Evolutionary conservation across 2,888 invertebrate genomes (phyloP).

Genomic region (Dolichopus griseipennis): DNA sequence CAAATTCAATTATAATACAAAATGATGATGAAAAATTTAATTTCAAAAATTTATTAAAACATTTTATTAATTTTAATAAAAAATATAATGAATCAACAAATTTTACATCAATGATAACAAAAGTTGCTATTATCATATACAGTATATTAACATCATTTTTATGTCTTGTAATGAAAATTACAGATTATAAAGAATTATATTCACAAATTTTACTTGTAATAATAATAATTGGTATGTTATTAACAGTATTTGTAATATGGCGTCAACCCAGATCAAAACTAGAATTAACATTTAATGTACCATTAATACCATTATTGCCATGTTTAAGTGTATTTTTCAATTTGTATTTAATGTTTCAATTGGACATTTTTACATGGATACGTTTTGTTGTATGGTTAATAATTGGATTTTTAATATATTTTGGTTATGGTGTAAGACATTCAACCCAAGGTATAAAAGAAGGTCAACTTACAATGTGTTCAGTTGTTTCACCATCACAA

Average conservation of each 20-base stretch:
- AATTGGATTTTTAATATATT: conserved; percentile 79
- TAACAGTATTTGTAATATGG: conserved; percentile 52
- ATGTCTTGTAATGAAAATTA: conserved; percentile 31
- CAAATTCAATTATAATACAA: conserved; percentile 31
- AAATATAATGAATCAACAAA: conserved; percentile 48
- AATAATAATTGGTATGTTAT: conserved; percentile 45
- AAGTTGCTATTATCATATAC: conserved; percentile 50
- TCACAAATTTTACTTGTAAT: conserved; percentile 40
- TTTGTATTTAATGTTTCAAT: conserved; percentile 81
- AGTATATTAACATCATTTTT: conserved; percentile 44
- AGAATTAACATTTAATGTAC: conserved; percentile 68
- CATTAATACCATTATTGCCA: conserved; percentile 76
- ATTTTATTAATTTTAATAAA: conserved; percentile 63
- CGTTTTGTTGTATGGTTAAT: conserved; percentile 77
- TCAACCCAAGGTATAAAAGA: conserved; percentile 52
- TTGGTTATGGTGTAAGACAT: conserved; percentile 71
- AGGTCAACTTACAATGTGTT: background rate
- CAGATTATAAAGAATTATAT: conserved; percentile 29
- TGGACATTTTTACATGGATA: conserved; percentile 79
- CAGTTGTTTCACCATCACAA: background rate
- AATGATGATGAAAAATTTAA: conserved; percentile 8
- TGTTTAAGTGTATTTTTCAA: conserved; percentile 78
- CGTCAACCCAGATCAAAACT: conserved; percentile 58
- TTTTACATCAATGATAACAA: conserved; percentile 57
- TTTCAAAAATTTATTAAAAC: conserved; percentile 43